Percentiles rank a stretch among this genome's conserved stretches.
Conservation (phyloP, 2,888 invertebrate species). For the Apodemia zela region DNA sequence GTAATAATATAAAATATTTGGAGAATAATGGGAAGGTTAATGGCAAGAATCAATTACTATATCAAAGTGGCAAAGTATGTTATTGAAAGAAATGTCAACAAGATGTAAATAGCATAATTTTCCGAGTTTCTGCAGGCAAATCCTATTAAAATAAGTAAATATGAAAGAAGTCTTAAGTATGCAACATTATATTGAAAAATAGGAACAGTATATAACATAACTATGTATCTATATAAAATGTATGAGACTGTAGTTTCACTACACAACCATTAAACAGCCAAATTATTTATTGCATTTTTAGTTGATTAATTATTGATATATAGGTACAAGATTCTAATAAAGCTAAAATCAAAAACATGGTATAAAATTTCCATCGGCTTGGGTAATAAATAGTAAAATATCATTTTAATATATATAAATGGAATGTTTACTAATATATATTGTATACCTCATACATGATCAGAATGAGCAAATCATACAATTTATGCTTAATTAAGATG, state of each 20-base stretch:
- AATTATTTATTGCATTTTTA: neutral
- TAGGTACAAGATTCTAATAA: neutral
- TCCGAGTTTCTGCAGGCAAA: no score
- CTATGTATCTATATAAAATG: neutral
- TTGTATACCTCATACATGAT: neutral
- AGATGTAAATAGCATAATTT: no score
- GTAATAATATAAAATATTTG: no score
- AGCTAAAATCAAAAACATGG: neutral
- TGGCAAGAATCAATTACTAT: no score
- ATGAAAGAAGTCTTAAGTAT: neutral
- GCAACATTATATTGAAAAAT: neutral
- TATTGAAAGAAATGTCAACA: no score
- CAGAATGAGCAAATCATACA: neutral
- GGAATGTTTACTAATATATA: neutral
- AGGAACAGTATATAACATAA: conserved; percentile 1
- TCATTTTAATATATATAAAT: neutral
- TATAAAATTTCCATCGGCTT: neutral
- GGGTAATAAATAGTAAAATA: neutral
- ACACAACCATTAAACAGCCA: conserved; percentile 1
- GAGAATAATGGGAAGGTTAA: no score
- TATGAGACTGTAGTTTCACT: neutral
- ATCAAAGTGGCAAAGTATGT: no score
- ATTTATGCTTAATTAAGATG: neutral
- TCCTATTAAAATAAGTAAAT: no score
- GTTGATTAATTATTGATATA: neutral